Evolutionary conservation across 2,888 invertebrate species (phyloP), one percentile per base, ranked within the genome.

Genomic region (Habrosyne pyritoides): DNA sequence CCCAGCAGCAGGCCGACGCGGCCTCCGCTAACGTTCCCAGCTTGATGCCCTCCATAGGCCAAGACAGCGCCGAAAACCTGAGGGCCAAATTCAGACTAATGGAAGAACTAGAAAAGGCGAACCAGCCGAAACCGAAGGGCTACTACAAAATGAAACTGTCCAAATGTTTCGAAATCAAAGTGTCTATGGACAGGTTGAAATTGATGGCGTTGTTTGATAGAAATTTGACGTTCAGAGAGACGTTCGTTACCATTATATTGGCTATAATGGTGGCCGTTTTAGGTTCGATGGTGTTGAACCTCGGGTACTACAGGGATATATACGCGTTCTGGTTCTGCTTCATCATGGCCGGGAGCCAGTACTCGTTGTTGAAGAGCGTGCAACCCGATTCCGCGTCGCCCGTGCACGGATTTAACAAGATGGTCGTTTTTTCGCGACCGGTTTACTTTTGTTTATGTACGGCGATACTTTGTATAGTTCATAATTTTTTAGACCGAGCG

Each of bases 321-420:
- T 96, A 96, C 74, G 97, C 99, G 14, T 97, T 99, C 84, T 93
- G 98, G 79, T 98, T 99, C 86, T 99, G 99, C 89, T 97, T 99
- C 72, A 97, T 99, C n/a, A 98, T 99, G 73, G 99, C 99, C 0
- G 97, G 98, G 14, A 98, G 99, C 77, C 99, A 99, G 86, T 99
- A 99, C 87, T 99, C 98, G 0, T 91, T 99, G 66, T 89, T 99
- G 64, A 99, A 99, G 91, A 99, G 99, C 68, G 99, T 99, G 1
- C 99, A 99, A 80, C 99, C 99, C 0, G 99, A 99, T 87, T 98
- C 99, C 0, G 97, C 99, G 0, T 99, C 99, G 2, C 99, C 99
- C 0, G 98, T 99, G 42, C 99, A 99, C 86, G 99, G 99, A 10
- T 99, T 98, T 80, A 99, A 99, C 84, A 95, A 97, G 73, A 95